Evolutionary conservation across 92 coral and sea anemone genomes (phyloP).

Genomic region (Paragorgia papillata): DNA sequence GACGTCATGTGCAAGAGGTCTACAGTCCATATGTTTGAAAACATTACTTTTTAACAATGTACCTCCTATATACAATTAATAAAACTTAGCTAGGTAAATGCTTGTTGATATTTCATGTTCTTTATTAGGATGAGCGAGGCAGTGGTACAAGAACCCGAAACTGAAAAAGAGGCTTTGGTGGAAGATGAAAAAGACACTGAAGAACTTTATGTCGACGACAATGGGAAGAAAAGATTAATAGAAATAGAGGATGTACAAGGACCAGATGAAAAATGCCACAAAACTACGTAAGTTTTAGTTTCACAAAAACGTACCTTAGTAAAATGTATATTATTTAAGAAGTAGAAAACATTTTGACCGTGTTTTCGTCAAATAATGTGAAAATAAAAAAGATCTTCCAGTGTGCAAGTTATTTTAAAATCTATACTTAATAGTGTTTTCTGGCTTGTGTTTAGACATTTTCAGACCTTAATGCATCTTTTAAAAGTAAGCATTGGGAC

Average conservation of each 20-base stretch:
- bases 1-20: no score
- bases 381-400: no score
- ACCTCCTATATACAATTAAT: no score
- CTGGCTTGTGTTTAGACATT: slow-evolving; percentile 34
- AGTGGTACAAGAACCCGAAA: not conserved
- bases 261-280: slow-evolving; percentile 7
- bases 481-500: slow-evolving; percentile 82
- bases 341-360: no score
- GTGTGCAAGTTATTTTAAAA: no score
- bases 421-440: no score
- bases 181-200: not conserved
- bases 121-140: not conserved
- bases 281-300: slow-evolving; percentile 22
- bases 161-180: not conserved
- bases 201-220: slow-evolving; percentile 2
- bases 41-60: no score
- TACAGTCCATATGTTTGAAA: no score
- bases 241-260: slow-evolving; percentile 10
- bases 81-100: no score
- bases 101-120: no score
- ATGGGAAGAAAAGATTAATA: slow-evolving; percentile 10
- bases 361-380: no score
- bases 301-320: no score
- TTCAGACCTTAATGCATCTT: slow-evolving; percentile 71
- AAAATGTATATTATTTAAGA: not conserved